Conservation (phyloP, 2,113 vertebrate genomes). For the Gasterosteus nipponicus region DNA sequence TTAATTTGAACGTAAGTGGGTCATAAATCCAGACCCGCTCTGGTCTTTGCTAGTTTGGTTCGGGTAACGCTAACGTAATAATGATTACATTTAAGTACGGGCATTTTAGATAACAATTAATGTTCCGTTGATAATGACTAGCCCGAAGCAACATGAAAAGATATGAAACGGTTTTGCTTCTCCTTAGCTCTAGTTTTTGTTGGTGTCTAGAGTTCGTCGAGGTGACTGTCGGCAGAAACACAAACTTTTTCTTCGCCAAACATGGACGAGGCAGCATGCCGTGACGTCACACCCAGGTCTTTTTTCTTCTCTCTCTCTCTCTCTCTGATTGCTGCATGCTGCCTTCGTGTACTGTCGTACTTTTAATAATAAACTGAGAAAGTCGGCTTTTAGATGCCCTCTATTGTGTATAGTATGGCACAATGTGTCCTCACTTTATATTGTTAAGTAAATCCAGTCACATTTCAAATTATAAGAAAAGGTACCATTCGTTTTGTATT, state of each 20-base stretch:
- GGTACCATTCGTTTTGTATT: background rate
- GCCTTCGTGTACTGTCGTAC: slow-evolving; percentile 22
- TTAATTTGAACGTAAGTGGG: background rate
- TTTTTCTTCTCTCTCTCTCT: background rate
- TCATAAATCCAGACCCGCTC: slow-evolving; percentile 2
- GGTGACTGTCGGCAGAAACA: slow-evolving; percentile 16
- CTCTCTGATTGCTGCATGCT: background rate
- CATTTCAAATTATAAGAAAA: background rate
- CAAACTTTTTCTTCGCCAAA: slow-evolving; percentile 63
- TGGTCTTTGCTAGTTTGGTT: background rate
- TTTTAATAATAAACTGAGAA: fast-evolving
- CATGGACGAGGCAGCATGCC: slow-evolving; percentile 68
- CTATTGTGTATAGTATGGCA: background rate
- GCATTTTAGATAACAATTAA: background rate
- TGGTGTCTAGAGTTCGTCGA: slow-evolving; percentile 32
- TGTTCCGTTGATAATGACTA: background rate
- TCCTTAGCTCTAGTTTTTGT: background rate
- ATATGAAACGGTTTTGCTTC: background rate
- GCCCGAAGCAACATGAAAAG: background rate
- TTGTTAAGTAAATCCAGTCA: background rate
- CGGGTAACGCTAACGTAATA: background rate
- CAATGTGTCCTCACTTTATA: background rate
- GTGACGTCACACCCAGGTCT: slow-evolving; percentile 75
- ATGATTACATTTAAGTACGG: background rate
- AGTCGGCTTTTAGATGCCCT: background rate